Evolutionary conservation across 2,888 invertebrate genomes (phyloP), one percentile per base, ranked within the genome.

Genomic region (Drosophila kanekoi): DNA sequence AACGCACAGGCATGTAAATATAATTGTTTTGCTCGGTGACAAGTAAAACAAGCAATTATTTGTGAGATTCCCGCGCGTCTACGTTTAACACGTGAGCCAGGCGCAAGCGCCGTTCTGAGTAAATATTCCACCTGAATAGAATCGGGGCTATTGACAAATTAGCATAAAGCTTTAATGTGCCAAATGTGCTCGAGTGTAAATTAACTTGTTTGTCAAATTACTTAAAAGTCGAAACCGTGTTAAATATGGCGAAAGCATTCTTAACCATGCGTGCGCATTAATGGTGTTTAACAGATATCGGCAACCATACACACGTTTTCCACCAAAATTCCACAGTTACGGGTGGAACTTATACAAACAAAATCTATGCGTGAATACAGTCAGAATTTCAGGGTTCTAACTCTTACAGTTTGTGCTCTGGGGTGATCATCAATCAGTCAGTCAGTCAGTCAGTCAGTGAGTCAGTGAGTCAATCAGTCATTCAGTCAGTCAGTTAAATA

Each of bases 11-110:
- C 41, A 77, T 79, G 74, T 69, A 81, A 79, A 81, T 84, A 71
- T 73, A 71, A 81, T 85, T 74, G 82, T 52, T 63, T 72, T 66
- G 51, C 45, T 64, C 65, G 72, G 65, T 82, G 77, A 85, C 85
- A 81, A 75, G 63, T 82, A 68, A 81, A 72, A 70, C 69, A 79
- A 79, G 69, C 57, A 77, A 85, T 80, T 82, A 79, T 68, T 72
- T 73, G 23, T 65, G 62, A 65, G 74, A 82, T 79, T 63, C 44
- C 23, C 61, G 14, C 38, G 43, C 44, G 38, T 33, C 44, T 63
- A 65, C 64, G 49, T 48, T 57, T 53, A 53, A 63, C 71, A 74
- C 61, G 66, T 74, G 75, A 63, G 47, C 8, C 35, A 38, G 10
- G 8, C 20, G 13, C 45, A 38, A 49, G 43, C 53, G 45, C 48